Evolutionary conservation across 2,888 invertebrate genomes (phyloP), one percentile per base, ranked within the genome.

Genomic region (Gerris lacustris): DNA sequence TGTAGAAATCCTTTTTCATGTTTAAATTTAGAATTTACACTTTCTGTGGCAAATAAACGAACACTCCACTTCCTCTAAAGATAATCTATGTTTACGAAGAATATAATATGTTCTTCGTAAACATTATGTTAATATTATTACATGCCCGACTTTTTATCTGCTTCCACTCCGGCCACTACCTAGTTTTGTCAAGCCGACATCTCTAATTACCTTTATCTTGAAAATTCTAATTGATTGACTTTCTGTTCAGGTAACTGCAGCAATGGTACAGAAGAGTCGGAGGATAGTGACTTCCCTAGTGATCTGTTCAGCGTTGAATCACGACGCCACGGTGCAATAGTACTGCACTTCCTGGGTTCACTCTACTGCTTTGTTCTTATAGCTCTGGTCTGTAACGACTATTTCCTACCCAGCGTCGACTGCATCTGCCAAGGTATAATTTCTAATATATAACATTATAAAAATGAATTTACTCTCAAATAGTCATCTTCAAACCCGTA

Each of bases 381-480:
- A 68, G 94, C 95, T 0, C 86, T 92, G 67, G 89, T 96, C 6
- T 96, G 96, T 81, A 94, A 96, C 78, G 90, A 91, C 77, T 96
- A 92, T 79, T 94, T 96, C 79, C 85, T 96, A 63, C 94, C 96
- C 0, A 88, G 94, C 11, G 88, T 96, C 11, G 94, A 94, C 80
- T 84, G 88, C 72, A 92, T 96, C 75, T 94, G 94, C 78, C 87
- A 89, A 74, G 89, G 90, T 80, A 77, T 77, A 79, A 73, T 47
- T 64, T 31, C 31, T 31, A 31, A 31, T 31, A 31, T 66, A 4
- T 45, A 68, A 11, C 47, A 55, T 55, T 67, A 15, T 67, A 67
- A 17, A 45, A 67, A 62, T 67, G 67, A 31, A 31, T 31, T 31
- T 1, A 31, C 31, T 31, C 31, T 31, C 31, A 31, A 31, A 31